Evolutionary conservation across 2,113 vertebrate genomes (phyloP).

Genomic region (Lepus timidus): DNA sequence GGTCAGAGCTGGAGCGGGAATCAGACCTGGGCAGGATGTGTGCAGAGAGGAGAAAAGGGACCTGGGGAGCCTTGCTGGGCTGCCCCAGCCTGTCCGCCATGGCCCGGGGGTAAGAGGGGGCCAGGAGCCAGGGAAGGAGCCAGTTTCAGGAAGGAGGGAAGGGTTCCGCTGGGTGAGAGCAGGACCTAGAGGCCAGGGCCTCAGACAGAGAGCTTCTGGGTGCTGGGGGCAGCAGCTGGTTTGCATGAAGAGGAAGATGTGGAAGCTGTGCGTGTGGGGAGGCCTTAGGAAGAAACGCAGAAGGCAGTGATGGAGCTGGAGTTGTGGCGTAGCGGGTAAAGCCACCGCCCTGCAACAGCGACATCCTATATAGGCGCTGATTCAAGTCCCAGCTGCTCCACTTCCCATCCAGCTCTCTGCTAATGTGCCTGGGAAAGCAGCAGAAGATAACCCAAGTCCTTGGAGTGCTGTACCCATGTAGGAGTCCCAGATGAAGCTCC

Average conservation of each 20-base stretch:
- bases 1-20: neutral
- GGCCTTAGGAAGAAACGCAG: neutral
- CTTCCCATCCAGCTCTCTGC: too few relatives aligned
- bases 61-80: neutral
- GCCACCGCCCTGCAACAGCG: too few relatives aligned
- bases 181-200: neutral
- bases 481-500: too few relatives aligned
- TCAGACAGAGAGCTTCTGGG: neutral
- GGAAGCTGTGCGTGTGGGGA: neutral
- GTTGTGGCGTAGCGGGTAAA: too few relatives aligned
- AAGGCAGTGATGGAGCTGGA: neutral
- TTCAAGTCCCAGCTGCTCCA: too few relatives aligned
- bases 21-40: neutral
- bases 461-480: too few relatives aligned
- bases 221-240: neutral
- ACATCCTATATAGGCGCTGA: too few relatives aligned
- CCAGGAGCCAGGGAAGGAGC: neutral
- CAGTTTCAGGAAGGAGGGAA: neutral
- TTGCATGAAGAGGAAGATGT: neutral
- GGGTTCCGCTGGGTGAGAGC: neutral
- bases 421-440: too few relatives aligned
- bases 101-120: neutral
- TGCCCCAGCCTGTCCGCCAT: rapidly evolving
- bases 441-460: too few relatives aligned
- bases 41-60: neutral